phyloP scores from a whole-genome alignment of 2,113 vertebrate genomes.

The Apteryx owenii region DNA sequence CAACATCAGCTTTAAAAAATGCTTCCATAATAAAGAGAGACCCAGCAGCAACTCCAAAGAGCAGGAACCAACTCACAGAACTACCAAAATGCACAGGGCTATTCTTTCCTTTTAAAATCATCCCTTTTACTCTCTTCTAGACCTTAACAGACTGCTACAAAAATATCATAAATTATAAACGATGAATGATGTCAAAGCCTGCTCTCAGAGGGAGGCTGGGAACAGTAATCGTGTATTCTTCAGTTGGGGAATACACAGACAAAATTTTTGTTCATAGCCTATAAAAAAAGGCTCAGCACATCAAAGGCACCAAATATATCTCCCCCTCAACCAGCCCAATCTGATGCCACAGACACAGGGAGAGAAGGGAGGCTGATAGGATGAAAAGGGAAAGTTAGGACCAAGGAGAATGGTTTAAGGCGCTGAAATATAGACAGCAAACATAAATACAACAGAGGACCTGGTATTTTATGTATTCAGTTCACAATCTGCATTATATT shows the following conservation, averaged over 20 bases:
- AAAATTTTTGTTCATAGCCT: slow-evolving; percentile 5
- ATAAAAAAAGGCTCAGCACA: neutral
- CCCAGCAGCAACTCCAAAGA: neutral
- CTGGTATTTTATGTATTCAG: neutral
- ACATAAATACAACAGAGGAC: neutral
- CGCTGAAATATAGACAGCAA: neutral
- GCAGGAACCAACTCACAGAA: neutral
- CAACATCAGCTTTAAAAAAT: neutral
- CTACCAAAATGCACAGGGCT: neutral
- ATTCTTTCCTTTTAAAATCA: neutral
- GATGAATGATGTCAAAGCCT: slow-evolving; percentile 57
- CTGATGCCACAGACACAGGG: neutral
- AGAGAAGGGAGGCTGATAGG: neutral
- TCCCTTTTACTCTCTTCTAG: slow-evolving; percentile 11
- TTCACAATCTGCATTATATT: neutral
- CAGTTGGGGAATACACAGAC: slow-evolving; percentile 44
- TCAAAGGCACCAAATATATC: neutral
- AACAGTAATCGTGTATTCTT: slow-evolving; percentile 14
- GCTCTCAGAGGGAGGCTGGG: neutral
- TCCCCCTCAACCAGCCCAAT: neutral
- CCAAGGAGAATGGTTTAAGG: neutral
- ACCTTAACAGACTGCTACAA: slow-evolving; percentile 40
- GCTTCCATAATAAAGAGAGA: neutral
- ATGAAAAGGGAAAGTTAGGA: neutral
- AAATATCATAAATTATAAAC: slow-evolving; percentile 70